These are phyloP conservation scores for Chloroceryle amazona DNA, from an alignment of 2,797 vertebrate species.

Conservation along the genomic window DNA sequence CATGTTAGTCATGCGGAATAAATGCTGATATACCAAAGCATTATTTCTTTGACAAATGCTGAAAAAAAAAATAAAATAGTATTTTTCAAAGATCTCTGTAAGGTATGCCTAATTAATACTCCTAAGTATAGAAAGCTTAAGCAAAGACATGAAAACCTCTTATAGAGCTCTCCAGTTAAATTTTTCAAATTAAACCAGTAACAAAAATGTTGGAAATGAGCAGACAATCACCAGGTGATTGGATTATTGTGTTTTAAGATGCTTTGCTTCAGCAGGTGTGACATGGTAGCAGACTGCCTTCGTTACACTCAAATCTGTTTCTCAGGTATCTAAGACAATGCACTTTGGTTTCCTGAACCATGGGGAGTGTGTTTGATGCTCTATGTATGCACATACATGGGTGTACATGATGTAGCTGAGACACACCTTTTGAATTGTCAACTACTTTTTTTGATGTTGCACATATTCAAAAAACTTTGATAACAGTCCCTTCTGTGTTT, in stretches of 20 bases:
- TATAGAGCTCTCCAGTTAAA: background rate
- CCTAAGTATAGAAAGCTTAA: background rate
- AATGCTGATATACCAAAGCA: background rate
- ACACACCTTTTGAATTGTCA: background rate
- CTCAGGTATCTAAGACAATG: background rate
- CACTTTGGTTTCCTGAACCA: background rate
- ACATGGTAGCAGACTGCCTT: background rate
- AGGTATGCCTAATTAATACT: background rate
- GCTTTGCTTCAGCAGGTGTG: background rate
- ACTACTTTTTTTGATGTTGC: background rate
- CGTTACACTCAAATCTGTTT: background rate
- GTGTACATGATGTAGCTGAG: background rate
- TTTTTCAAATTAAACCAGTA: background rate
- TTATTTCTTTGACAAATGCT: background rate
- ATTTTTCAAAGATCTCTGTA: background rate
- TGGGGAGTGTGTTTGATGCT: background rate
- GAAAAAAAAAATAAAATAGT: background rate
- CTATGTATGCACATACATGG: rapidly evolving
- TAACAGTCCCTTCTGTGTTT: background rate
- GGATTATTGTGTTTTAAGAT: background rate
- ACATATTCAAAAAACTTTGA: background rate
- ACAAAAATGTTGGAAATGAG: background rate
- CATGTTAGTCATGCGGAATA: background rate
- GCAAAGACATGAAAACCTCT: background rate
- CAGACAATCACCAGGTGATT: background rate